A percentile compares a stretch with the other conserved stretches of the same genome.
phyloP scores from a whole-genome alignment of 2,797 vertebrate genomes.

The Austrolebias charrua region DNA sequence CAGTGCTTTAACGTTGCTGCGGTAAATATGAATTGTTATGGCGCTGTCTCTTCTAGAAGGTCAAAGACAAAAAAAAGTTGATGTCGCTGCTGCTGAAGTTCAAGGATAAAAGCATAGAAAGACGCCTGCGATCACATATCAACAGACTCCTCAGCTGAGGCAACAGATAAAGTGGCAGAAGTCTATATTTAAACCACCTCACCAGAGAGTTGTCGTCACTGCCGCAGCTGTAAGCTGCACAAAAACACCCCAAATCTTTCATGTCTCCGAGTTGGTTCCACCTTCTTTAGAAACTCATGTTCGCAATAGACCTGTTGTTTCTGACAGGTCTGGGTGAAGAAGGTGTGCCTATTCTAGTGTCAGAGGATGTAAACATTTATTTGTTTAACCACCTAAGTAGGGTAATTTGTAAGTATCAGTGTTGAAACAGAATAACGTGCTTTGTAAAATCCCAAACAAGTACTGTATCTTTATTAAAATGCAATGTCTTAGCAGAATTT shows the following conservation, averaged over 20 bases:
- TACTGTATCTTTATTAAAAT: slow-evolving; percentile 18
- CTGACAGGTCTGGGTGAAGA: slow-evolving; percentile 19
- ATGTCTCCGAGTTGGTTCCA: slow-evolving; percentile 22
- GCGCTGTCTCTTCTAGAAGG: background rate
- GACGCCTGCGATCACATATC: slow-evolving; percentile 27
- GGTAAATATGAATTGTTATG: slow-evolving; percentile 20
- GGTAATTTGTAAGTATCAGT: slow-evolving; percentile 39
- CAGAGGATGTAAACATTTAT: slow-evolving; percentile 24
- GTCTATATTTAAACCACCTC: slow-evolving; percentile 71
- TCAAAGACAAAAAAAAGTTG: slow-evolving; percentile 16
- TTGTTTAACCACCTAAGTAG: slow-evolving; percentile 40
- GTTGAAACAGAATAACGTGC: slow-evolving; percentile 64
- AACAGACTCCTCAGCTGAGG: slow-evolving; percentile 31
- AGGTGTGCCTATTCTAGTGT: slow-evolving; percentile 9
- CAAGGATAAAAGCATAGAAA: slow-evolving; percentile 27
- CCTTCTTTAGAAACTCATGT: slow-evolving; percentile 35
- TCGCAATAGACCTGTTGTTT: slow-evolving; percentile 9
- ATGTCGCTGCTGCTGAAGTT: slow-evolving; percentile 17
- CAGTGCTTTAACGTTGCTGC: slow-evolving; percentile 18
- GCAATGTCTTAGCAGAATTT: slow-evolving; percentile 4
- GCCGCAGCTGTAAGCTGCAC: slow-evolving; percentile 39
- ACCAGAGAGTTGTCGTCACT: slow-evolving; percentile 50
- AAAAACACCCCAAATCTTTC: slow-evolving; percentile 45
- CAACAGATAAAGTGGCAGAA: slow-evolving; percentile 50
- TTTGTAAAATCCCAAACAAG: slow-evolving; percentile 48